Evolutionary conservation across 2,888 invertebrate species (phyloP).

Genomic region (Drosophila antonietae): DNA sequence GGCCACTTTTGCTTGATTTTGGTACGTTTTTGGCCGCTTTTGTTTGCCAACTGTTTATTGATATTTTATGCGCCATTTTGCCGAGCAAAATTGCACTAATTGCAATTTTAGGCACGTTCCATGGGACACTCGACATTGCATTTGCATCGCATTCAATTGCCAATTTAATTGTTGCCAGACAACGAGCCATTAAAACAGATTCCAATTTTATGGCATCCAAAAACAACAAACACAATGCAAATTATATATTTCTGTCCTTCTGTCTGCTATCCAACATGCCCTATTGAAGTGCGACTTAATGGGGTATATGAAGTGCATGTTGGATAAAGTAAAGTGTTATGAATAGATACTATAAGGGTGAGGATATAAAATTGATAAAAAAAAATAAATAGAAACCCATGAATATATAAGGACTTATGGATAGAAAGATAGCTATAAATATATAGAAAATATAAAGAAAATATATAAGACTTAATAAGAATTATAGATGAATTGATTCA

Average conservation of each 20-base stretch:
- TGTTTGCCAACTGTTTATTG: conserved; percentile 72
- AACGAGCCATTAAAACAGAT: conserved; percentile 36
- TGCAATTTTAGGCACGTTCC: conserved; percentile 75
- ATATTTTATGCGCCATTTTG: conserved; percentile 72
- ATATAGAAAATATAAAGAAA: not conserved
- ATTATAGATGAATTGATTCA: not conserved
- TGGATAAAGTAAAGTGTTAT: not conserved
- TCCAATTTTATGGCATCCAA: conserved; percentile 19
- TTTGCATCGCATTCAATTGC: conserved; percentile 61
- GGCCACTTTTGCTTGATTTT: conserved; percentile 22
- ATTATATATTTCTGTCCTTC: not conserved
- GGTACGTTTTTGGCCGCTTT: conserved; percentile 16
- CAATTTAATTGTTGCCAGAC: conserved; percentile 61
- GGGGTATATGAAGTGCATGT: not conserved
- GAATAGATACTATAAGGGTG: not conserved
- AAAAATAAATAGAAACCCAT: not conserved
- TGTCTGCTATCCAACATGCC: not conserved
- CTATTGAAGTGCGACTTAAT: not conserved
- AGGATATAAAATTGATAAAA: not conserved
- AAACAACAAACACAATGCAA: conserved; percentile 6
- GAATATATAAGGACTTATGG: not conserved
- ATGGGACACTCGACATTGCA: conserved; percentile 62
- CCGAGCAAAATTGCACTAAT: conserved; percentile 65
- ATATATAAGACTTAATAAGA: not conserved
- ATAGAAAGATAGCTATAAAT: not conserved